Evolutionary conservation across 2,797 vertebrate genomes (phyloP).

Genomic region (Labroides dimidiatus): DNA sequence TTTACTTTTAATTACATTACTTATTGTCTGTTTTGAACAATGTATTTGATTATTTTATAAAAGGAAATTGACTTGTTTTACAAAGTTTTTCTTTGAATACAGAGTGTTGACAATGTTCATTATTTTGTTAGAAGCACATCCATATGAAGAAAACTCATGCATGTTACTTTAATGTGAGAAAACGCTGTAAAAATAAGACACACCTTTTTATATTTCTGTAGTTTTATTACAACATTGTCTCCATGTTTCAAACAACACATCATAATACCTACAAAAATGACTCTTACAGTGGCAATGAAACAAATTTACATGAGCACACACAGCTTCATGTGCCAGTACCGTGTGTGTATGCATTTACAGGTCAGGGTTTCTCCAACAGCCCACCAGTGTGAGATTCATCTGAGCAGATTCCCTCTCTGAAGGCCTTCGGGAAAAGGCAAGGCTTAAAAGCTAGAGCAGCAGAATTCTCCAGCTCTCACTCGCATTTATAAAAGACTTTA

Average conservation of each 20-base stretch:
- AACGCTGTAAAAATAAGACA: neutral
- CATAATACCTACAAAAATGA: constrained; percentile 66
- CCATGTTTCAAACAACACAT: constrained; percentile 61
- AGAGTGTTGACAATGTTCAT: too few relatives aligned
- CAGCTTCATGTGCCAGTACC: constrained; percentile 33
- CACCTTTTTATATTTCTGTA: constrained; percentile 18
- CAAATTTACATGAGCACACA: constrained; percentile 53
- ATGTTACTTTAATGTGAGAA: too few relatives aligned
- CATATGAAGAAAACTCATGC: too few relatives aligned
- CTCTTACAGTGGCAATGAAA: constrained; percentile 59
- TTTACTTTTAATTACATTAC: too few relatives aligned
- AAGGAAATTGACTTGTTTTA: too few relatives aligned
- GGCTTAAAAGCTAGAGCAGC: constrained; percentile 12
- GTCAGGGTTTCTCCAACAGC: constrained; percentile 22
- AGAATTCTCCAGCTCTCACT: constrained; percentile 1
- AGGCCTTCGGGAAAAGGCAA: constrained; percentile 28
- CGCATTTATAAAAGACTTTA: neutral
- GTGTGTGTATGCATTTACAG: constrained; percentile 47
- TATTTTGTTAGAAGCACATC: too few relatives aligned
- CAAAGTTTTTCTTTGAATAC: too few relatives aligned
- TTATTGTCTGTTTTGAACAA: too few relatives aligned
- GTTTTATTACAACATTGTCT: constrained; percentile 73
- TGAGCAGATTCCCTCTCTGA: constrained; percentile 5
- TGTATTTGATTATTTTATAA: too few relatives aligned
- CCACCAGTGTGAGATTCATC: constrained; percentile 18